Conservation (phyloP, 2,888 invertebrate species). For the Drosophila neutralis region DNA sequence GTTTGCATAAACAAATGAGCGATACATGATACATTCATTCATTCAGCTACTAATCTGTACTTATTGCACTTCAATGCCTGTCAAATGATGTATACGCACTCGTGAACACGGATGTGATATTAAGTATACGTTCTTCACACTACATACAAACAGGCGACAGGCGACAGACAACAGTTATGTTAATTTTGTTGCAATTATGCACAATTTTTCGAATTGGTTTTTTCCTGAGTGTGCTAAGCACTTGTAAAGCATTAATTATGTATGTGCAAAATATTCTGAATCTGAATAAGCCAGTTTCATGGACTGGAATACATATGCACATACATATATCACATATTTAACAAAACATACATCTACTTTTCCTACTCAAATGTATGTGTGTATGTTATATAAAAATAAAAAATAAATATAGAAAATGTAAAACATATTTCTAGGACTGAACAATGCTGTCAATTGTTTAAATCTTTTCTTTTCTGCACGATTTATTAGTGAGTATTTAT, state of each 20-base stretch:
- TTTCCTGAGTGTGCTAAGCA: neutral
- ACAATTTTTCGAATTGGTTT: neutral
- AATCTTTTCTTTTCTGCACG: neutral
- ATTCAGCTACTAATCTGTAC: neutral
- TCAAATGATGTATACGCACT: constrained; percentile 21
- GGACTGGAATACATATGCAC: neutral
- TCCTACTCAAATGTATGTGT: neutral
- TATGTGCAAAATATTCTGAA: neutral
- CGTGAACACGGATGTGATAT: neutral
- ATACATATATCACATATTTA: neutral
- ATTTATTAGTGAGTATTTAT: neutral
- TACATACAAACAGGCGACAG: neutral
- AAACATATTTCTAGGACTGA: neutral
- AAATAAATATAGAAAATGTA: neutral
- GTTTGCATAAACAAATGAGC: constrained; percentile 15
- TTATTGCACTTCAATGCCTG: neutral
- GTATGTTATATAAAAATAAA: neutral
- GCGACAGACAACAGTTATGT: neutral
- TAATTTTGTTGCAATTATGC: neutral
- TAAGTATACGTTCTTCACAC: constrained; percentile 17
- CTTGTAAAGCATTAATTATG: neutral
- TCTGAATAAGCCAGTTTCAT: neutral
- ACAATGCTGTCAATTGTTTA: neutral
- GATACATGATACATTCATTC: neutral
- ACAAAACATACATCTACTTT: neutral